These are phyloP conservation scores for Aphelenchoides avenae DNA, from an alignment of 1,140 invertebrate genomes.

Conservation along the genomic window DNA sequence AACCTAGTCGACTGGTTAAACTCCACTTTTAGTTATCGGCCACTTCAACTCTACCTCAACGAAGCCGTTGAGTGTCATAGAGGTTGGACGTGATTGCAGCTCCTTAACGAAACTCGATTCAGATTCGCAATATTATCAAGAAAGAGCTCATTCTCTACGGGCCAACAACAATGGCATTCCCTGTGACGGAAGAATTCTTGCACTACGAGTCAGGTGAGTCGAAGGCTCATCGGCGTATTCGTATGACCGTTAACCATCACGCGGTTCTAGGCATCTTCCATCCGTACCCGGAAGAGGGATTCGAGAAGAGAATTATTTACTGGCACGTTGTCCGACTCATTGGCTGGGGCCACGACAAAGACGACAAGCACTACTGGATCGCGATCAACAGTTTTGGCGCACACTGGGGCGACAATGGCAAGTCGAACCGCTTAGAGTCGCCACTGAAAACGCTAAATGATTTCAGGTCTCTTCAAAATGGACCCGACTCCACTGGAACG, in stretches of 20 bases:
- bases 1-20: too few relatives aligned
- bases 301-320: constrained; percentile 54
- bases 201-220: constrained; percentile 48
- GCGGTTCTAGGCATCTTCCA: constrained; percentile 47
- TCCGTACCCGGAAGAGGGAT: constrained; percentile 47
- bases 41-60: constrained; percentile 47
- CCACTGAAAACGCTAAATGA: not conserved
- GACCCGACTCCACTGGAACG: constrained; percentile 52
- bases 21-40: constrained; percentile 49
- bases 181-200: constrained; percentile 58
- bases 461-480: constrained; percentile 51
- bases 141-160: constrained; percentile 55
- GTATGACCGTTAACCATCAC: not conserved
- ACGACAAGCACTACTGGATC: constrained; percentile 53
- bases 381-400: constrained; percentile 53
- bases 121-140: constrained; percentile 48
- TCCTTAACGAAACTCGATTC: constrained; percentile 4
- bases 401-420: constrained; percentile 59
- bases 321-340: constrained; percentile 58
- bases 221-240: not conserved
- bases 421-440: not conserved
- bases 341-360: constrained; percentile 53
- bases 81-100: not conserved
- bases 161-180: constrained; percentile 57
- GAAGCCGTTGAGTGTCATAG: constrained; percentile 10